Evolutionary conservation across 2,113 vertebrate genomes (phyloP), one percentile per base, ranked within the genome.

Genomic region (Petrocephalus microphthalmus): DNA sequence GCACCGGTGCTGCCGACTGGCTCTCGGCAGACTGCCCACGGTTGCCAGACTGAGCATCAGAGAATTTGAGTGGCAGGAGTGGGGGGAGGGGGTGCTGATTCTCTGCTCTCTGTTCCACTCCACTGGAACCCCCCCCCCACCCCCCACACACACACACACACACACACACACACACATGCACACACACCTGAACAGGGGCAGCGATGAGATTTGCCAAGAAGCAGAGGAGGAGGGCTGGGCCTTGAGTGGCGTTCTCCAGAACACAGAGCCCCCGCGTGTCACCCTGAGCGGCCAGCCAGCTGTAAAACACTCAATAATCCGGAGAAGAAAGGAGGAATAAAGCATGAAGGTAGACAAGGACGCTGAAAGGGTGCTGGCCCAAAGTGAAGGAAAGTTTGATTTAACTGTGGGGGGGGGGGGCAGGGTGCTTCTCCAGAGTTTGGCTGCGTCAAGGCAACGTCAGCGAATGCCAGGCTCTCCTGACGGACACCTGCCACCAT

Each of bases 211-310:
- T 67, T 81, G 51, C 37, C 7, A 49, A 88, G 20, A 87, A 51
- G 42, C 3, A 37, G 53, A 49, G n/a, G 60, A 33, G 47, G 47
- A 53, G 20, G 51, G 22, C 87, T 10, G 11, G 19, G 85, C 51
- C 29, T 74, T 47, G 53, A 45, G 17, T 86, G 60, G 71, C 3
- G 3, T 37, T 47, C 53, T 57, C n/a, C 37, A 64, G 53, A 89
- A 82, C 71, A 56, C 20, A 19, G 33, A 29, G 29, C 7, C 33
- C 78, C 54, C 25, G 20, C 11, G 20, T 87, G 42, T 87, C 89
- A 89, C 78, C 86, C 86, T 89, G 74, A 86, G 87, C 84, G 86
- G 86, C 60, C 89, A 84, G 71, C 56, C 78, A 87, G 52, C 86
- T 87, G 78, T 67, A 78, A 89, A 89, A 86, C 45, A 83, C 49